These are phyloP conservation scores for Ctenosaura bakeri DNA, from an alignment of 2,797 vertebrate species.

Conservation along the genomic window DNA sequence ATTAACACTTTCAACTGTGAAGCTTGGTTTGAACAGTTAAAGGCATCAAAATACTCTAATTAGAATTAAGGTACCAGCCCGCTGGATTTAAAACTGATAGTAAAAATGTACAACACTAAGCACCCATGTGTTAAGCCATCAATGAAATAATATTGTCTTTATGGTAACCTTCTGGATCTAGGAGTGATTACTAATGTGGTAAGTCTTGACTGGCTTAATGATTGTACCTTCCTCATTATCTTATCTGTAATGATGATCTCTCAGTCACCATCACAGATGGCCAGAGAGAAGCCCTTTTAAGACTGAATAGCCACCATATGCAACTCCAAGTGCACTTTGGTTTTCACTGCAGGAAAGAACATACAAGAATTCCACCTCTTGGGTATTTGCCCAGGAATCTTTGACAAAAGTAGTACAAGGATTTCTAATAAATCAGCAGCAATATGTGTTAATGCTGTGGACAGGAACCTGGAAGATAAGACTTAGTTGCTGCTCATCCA, in stretches of 20 bases:
- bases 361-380: neutral
- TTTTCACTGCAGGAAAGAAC: neutral
- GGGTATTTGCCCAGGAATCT: neutral
- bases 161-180: neutral
- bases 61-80: neutral
- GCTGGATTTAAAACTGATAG: neutral
- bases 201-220: neutral
- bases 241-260: neutral
- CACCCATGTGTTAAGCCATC: neutral
- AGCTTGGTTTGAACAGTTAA: neutral
- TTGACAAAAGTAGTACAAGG: neutral
- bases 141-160: neutral
- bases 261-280: neutral
- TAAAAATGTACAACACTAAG: neutral
- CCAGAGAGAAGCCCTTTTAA: neutral
- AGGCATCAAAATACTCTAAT: neutral
- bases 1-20: neutral
- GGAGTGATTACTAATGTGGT: neutral
- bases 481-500: neutral
- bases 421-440: neutral
- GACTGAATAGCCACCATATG: neutral
- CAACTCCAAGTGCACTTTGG: neutral
- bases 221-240: constrained; percentile 18
- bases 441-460: neutral
- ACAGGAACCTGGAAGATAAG: neutral